Evolutionary conservation across 2,797 vertebrate genomes (phyloP).

Genomic region (Meriones psammophilus): DNA sequence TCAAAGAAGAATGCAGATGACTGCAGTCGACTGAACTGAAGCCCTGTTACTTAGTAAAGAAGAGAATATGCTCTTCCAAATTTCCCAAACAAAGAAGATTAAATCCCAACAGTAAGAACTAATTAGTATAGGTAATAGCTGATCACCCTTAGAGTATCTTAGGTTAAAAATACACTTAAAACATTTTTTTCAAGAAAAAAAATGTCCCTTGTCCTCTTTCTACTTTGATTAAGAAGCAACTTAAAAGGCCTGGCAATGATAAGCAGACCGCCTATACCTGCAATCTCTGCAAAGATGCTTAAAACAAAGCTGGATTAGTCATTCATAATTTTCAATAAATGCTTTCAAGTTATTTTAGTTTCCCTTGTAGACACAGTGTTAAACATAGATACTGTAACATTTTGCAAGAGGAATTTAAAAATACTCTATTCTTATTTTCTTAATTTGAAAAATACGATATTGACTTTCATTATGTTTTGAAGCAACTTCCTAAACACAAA

Average conservation of each 20-base stretch:
- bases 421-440: conserved; percentile 51
- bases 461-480: conserved; percentile 51
- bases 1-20: conserved; percentile 43
- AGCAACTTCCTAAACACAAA: conserved; percentile 47
- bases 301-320: conserved; percentile 48
- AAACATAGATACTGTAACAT: neutral
- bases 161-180: neutral
- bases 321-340: conserved; percentile 55
- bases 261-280: neutral
- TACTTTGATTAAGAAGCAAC: conserved; percentile 48
- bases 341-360: conserved; percentile 64
- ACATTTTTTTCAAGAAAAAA: neutral
- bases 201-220: conserved; percentile 13
- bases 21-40: conserved; percentile 7
- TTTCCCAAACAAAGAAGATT: neutral
- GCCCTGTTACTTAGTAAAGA: conserved; percentile 31
- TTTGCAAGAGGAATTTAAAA: conserved; percentile 15
- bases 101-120: conserved; percentile 4
- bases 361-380: neutral
- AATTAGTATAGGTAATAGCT: neutral
- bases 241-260: neutral
- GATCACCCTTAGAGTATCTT: neutral
- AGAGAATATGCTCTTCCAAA: neutral
- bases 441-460: conserved; percentile 41
- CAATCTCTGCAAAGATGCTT: conserved; percentile 43